These are phyloP conservation scores for Nowickia ferox DNA, from an alignment of 2,888 invertebrate genomes.

Conservation along the genomic window DNA sequence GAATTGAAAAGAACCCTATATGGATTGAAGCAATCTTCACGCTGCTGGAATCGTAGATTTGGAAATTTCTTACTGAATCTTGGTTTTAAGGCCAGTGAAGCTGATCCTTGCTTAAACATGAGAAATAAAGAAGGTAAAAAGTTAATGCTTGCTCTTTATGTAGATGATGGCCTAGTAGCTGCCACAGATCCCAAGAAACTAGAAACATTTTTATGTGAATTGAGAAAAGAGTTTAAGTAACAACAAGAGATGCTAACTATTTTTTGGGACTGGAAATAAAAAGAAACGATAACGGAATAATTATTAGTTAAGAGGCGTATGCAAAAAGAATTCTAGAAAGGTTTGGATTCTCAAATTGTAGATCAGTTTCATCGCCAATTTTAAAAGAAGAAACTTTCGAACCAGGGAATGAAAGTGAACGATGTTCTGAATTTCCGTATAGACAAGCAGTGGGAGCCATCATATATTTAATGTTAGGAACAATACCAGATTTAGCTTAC, in stretches of 20 bases:
- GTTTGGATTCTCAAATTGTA: not conserved
- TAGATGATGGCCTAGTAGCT: conserved; percentile 75
- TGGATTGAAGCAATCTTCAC: conserved; percentile 72
- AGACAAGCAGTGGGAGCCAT: too few relatives aligned
- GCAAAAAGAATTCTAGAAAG: not conserved
- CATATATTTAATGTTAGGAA: conserved; percentile 46
- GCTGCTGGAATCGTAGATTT: conserved; percentile 72
- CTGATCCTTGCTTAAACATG: conserved; percentile 74
- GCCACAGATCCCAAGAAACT: conserved; percentile 57
- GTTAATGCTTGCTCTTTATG: conserved; percentile 72
- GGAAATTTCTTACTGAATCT: conserved; percentile 67
- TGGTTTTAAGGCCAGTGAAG: conserved; percentile 71
- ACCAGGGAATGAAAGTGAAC: not conserved
- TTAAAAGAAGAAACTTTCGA: not conserved
- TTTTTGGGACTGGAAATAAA: conserved; percentile 73
- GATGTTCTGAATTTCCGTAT: conserved; percentile 37
- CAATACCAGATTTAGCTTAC: conserved; percentile 21
- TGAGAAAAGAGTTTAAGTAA: conserved; percentile 80
- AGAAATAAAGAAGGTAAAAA: conserved; percentile 60
- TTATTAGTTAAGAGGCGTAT: conserved; percentile 35
- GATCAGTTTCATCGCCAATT: conserved; percentile 8
- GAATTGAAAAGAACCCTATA: conserved; percentile 69
- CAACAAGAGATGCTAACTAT: conserved; percentile 76
- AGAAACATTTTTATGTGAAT: conserved; percentile 50
- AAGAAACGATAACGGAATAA: not conserved